These are phyloP conservation scores for Cyclophora albipunctata DNA, from an alignment of 2,888 invertebrate species.

Conservation along the genomic window DNA sequence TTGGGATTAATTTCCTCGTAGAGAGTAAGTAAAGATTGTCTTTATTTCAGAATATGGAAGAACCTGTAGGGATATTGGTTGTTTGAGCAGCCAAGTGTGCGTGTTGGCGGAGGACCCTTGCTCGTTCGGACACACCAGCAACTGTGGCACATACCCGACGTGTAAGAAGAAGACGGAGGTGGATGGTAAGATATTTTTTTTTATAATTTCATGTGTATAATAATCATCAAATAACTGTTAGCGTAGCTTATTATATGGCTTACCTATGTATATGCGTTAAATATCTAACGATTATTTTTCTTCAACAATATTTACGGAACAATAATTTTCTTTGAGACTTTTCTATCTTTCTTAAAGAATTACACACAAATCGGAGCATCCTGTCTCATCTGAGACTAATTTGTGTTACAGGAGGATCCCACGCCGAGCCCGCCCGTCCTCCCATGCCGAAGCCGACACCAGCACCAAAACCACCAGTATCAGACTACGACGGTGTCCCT, in stretches of 20 bases:
- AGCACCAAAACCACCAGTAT: constrained; percentile 42
- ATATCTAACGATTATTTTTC: not conserved
- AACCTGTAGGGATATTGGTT: constrained; percentile 85
- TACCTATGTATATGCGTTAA: not conserved
- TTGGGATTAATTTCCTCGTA: too few species aligned
- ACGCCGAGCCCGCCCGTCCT: constrained; percentile 51
- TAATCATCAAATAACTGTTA: not conserved
- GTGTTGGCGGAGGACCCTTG: constrained; percentile 84
- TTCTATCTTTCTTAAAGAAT: too few species aligned
- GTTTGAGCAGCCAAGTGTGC: constrained; percentile 81
- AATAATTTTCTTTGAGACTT: too few species aligned
- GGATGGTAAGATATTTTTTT: constrained; percentile 41
- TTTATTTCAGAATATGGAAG: constrained; percentile 82
- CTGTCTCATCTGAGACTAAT: too few species aligned
- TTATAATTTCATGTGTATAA: not conserved
- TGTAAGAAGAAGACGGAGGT: constrained; percentile 77
- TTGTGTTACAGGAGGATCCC: constrained; percentile 45
- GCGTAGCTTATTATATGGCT: not conserved
- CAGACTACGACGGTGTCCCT: constrained; percentile 49
- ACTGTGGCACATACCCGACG: constrained; percentile 81
- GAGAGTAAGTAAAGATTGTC: too few species aligned
- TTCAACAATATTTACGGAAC: not conserved
- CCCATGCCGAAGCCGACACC: constrained; percentile 25
- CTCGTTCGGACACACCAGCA: constrained; percentile 70
- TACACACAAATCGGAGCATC: too few species aligned